Evolutionary conservation across 2,113 vertebrate species (phyloP).

Genomic region (Cavia aperea): DNA sequence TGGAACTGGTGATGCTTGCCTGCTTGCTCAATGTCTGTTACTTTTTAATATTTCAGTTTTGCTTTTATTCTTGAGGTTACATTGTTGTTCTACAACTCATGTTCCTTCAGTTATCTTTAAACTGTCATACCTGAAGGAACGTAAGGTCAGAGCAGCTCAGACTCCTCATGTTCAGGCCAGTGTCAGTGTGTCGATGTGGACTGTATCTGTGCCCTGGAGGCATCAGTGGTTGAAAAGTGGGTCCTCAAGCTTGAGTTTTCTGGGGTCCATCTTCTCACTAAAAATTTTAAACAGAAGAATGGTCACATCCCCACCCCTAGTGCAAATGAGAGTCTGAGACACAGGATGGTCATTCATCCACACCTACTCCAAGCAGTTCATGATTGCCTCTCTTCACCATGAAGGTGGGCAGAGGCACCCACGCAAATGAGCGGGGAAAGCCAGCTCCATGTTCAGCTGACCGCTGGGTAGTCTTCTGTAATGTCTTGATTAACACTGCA

Average conservation of each 20-base stretch:
- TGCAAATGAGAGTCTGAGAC: not conserved
- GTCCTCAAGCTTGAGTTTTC: slow-evolving; percentile 11
- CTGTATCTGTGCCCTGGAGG: not conserved
- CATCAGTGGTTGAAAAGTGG: not conserved
- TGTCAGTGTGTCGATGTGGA: not conserved
- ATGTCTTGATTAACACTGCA: not conserved
- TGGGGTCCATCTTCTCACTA: not conserved
- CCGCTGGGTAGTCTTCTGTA: not conserved
- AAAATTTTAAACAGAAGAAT: not conserved
- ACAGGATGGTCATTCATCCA: not conserved
- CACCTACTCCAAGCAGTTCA: not conserved
- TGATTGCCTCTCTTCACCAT: not conserved
- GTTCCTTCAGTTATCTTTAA: slow-evolving; percentile 1
- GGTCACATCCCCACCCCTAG: not conserved
- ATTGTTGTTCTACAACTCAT: not conserved
- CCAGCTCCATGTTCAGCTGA: not conserved
- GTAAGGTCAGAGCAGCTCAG: not conserved
- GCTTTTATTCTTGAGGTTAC: slow-evolving; percentile 16
- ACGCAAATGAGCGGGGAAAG: not conserved
- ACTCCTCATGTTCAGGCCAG: not conserved
- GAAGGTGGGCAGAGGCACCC: not conserved
- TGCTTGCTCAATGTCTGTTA: not conserved
- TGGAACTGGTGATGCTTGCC: too few relatives aligned
- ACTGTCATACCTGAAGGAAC: not conserved
- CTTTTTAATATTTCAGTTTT: not conserved